Evolutionary conservation across 2,888 invertebrate species (phyloP).

Genomic region (Amphipoea lucens): DNA sequence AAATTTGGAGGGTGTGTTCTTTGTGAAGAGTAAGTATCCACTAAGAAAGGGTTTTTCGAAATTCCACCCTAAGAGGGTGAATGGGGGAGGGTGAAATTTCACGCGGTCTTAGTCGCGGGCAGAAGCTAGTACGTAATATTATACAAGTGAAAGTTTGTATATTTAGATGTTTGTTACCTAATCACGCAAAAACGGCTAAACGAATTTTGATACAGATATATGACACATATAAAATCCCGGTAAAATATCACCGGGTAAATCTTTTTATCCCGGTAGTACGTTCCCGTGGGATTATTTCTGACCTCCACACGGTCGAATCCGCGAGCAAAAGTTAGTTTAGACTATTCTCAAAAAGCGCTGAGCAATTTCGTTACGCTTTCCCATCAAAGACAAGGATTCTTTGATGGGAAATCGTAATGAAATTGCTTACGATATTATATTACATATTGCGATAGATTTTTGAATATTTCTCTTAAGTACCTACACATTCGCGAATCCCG

Average conservation of each 20-base stretch:
- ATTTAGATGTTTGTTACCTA: neutral
- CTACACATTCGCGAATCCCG: constrained; percentile 4
- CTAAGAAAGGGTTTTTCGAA: too few relatives aligned
- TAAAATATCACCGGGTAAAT: neutral
- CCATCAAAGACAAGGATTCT: neutral
- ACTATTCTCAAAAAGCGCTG: constrained; percentile 29
- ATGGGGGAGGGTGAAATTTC: too few relatives aligned
- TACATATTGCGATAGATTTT: constrained; percentile 1
- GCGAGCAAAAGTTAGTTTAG: neutral
- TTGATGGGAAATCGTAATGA: too few relatives aligned
- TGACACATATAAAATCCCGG: neutral
- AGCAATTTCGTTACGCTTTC: constrained; percentile 4
- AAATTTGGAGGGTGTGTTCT: too few relatives aligned
- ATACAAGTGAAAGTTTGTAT: neutral
- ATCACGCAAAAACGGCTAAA: neutral
- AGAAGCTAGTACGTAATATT: too few relatives aligned
- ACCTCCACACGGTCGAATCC: neutral
- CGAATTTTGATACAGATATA: neutral
- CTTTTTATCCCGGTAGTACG: neutral
- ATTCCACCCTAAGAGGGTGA: too few relatives aligned
- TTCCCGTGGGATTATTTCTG: neutral
- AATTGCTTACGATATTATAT: too few relatives aligned
- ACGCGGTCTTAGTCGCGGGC: too few relatives aligned
- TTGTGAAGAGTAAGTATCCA: too few relatives aligned
- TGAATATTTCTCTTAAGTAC: constrained; percentile 19